Evolutionary conservation across 2,888 invertebrate species (phyloP).

Genomic region (Eilema depressum): DNA sequence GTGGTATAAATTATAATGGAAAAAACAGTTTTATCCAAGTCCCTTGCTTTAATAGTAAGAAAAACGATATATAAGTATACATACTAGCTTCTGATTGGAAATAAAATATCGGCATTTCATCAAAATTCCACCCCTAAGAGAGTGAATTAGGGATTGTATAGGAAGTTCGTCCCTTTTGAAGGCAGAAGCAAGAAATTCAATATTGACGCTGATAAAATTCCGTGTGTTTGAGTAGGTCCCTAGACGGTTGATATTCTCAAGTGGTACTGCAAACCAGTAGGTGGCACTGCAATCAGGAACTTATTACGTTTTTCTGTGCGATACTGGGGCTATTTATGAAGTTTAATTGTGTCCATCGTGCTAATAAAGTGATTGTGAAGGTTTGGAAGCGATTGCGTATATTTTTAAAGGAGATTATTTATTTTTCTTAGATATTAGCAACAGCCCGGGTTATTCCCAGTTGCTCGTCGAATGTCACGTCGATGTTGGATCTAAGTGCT

Average conservation of each 20-base stretch:
- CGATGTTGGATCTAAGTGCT: too few species aligned
- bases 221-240: constrained; percentile 2
- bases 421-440: too few species aligned
- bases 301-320: neutral
- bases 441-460: too few species aligned
- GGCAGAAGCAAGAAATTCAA: neutral
- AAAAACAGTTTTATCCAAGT: neutral
- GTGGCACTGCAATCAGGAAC: neutral
- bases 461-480: too few species aligned
- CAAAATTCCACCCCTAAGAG: neutral
- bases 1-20: neutral
- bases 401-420: neutral
- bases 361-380: neutral
- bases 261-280: neutral
- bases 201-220: neutral
- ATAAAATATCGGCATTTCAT: neutral
- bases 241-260: neutral
- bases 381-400: neutral
- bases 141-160: neutral
- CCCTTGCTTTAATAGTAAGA: neutral
- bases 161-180: neutral
- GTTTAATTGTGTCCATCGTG: neutral
- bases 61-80: neutral
- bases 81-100: too few species aligned
- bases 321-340: too few species aligned